Evolutionary conservation across 2,888 invertebrate genomes (phyloP).

Genomic region (Leptothorax acervorum): DNA sequence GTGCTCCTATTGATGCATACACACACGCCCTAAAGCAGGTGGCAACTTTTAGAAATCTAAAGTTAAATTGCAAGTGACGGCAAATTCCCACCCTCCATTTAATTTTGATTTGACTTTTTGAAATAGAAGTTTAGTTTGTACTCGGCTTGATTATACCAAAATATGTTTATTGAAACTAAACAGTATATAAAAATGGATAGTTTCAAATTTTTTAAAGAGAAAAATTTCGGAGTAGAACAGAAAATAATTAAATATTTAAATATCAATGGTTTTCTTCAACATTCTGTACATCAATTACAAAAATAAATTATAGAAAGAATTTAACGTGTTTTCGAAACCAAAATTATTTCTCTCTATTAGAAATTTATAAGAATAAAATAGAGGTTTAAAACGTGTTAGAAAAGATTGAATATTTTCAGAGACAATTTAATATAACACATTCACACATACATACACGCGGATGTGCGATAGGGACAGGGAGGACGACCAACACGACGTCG

Average conservation of each 20-base stretch:
- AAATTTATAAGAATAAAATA: neutral
- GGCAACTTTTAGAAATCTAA: neutral
- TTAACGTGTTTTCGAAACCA: neutral
- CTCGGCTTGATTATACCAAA: neutral
- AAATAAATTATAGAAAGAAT: neutral
- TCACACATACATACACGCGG: neutral
- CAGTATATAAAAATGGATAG: neutral
- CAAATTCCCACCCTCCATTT: neutral
- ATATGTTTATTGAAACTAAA: neutral
- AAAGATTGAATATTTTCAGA: neutral
- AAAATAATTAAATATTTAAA: slow-evolving; percentile 9
- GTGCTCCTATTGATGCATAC: slow-evolving; percentile 52
- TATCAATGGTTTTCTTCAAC: neutral
- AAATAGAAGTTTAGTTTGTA: neutral
- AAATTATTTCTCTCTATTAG: neutral
- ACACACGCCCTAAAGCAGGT: neutral
- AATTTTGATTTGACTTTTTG: neutral
- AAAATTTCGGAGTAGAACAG: neutral
- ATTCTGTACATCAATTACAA: neutral
- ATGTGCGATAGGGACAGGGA: neutral
- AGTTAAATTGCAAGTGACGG: neutral
- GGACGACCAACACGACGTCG: slow-evolving; percentile 2
- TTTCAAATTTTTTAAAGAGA: neutral
- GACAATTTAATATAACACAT: neutral
- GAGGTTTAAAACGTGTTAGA: neutral